Base-by-base conservation (phyloP, 2,113 vertebrate species). In the Salvelinus namaycush region DNA sequence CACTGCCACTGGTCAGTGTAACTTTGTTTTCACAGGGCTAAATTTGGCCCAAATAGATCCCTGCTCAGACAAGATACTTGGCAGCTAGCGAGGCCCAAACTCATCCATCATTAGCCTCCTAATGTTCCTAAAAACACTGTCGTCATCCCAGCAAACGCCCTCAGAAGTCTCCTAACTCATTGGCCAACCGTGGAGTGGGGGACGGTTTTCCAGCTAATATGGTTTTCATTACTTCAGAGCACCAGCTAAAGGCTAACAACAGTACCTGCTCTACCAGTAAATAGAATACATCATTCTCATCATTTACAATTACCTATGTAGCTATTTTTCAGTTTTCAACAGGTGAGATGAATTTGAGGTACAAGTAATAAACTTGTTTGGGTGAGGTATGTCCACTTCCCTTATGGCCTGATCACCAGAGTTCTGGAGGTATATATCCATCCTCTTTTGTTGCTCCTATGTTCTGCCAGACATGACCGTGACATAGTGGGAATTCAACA, bases 51-150 rank as follows among this genome's bases (percentile, higher is more conserved):
- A 48, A 75, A 82, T 82, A 84, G 84, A 81, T 49, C 81, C 76
- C 86, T 86, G 77, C 87, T 80, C 66, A 49, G 81, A 83, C 73
- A 76, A 86, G 76, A 87, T 76, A 80, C 86, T 87, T 85, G 83
- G 78, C 76, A 72, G 65, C 80, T 64, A 83, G 73, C 13, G 65
- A 76, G 83, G 84, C 77, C 86, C 81, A 81, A 80, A 81, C 71
- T 78, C 89, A 92, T 91, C 82, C 81, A 92, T 93, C 88, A 89
- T 77, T 81, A 75, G 79, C 74, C 72, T 86, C 70, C 70, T 81
- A 76, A 85, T 83, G 77, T 77, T 76, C 29, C 68, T 60, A 51
- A 65, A 76, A 82, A 80, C 80, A 81, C 64, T 39, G 64, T 87
- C 83, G 64, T 84, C 79, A 86, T 77, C 81, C 73, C 82, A 82